These are phyloP conservation scores for Dastarcus helophoroides DNA, from an alignment of 2,888 invertebrate species.

Conservation along the genomic window DNA sequence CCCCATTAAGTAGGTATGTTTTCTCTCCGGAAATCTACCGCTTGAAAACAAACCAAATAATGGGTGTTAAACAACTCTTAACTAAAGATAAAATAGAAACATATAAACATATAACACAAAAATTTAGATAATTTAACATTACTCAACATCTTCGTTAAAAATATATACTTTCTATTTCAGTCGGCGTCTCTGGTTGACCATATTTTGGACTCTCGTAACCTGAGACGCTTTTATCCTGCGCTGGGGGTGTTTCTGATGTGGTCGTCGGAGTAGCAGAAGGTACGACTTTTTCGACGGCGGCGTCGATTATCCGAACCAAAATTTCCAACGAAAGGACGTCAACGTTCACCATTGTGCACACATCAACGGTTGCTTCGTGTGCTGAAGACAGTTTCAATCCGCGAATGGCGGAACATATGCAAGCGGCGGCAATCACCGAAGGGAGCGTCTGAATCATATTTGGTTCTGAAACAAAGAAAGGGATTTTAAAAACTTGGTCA, in stretches of 20 bases:
- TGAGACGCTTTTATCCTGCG: slow-evolving; percentile 10
- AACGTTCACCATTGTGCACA: slow-evolving; percentile 39
- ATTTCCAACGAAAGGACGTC: slow-evolving; percentile 43
- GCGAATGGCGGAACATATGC: slow-evolving; percentile 55
- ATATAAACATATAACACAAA: slow-evolving; percentile 9
- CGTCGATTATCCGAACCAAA: slow-evolving; percentile 46
- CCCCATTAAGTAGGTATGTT: no score
- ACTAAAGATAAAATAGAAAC: no score
- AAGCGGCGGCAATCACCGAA: slow-evolving; percentile 58
- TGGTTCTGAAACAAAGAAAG: slow-evolving; percentile 48
- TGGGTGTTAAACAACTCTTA: no score
- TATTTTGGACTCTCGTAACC: slow-evolving; percentile 31
- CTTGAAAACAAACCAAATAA: no score
- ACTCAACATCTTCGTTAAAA: slow-evolving; percentile 22
- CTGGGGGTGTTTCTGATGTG: slow-evolving; percentile 12
- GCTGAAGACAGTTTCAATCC: slow-evolving; percentile 44
- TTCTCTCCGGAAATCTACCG: no score
- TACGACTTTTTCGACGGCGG: slow-evolving; percentile 41
- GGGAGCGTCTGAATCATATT: slow-evolving; percentile 58
- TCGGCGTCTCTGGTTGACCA: slow-evolving; percentile 36
- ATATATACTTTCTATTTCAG: slow-evolving; percentile 35
- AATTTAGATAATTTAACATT: slow-evolving; percentile 10
- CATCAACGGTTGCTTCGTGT: slow-evolving; percentile 29
- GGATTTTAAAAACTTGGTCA: no score
- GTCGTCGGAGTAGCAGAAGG: slow-evolving; percentile 18